phyloP scores from a whole-genome alignment of 2,113 vertebrate genomes.

The Chrysochloris asiatica region DNA sequence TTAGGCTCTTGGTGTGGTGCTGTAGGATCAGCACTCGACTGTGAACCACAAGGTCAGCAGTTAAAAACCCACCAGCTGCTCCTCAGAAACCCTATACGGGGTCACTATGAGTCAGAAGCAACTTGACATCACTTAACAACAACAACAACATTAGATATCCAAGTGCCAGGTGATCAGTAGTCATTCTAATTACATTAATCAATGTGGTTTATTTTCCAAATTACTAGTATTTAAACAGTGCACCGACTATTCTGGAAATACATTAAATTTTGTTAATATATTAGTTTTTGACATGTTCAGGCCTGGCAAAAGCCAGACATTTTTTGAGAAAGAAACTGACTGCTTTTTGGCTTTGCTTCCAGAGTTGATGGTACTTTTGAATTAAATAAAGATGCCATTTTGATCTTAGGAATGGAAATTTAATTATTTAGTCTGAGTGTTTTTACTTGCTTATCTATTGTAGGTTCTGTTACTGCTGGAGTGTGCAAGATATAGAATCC shows the following conservation, averaged over 20 bases:
- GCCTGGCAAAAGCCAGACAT: not conserved
- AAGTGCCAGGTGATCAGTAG: not conserved
- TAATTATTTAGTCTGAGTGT: slow-evolving; percentile 69
- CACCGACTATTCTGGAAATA: slow-evolving; percentile 42
- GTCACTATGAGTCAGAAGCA: too few species aligned
- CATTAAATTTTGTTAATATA: slow-evolving; percentile 28
- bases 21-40: too few species aligned
- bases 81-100: too few species aligned
- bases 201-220: slow-evolving; percentile 41
- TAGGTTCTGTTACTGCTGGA: slow-evolving; percentile 79
- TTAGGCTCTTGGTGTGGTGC: too few species aligned
- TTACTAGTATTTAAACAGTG: slow-evolving; percentile 37
- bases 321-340: slow-evolving; percentile 58
- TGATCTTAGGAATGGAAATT: slow-evolving; percentile 56
- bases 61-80: too few species aligned
- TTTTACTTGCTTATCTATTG: slow-evolving; percentile 77
- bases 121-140: too few species aligned
- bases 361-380: slow-evolving; percentile 50
- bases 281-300: slow-evolving; percentile 62
- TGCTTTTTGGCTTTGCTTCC: slow-evolving; percentile 51
- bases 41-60: too few species aligned
- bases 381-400: slow-evolving; percentile 63
- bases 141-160: too few species aligned
- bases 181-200: slow-evolving; percentile 19
- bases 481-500: slow-evolving; percentile 65